phyloP scores from a whole-genome alignment of 2,888 invertebrate genomes.

The Lamproptera curius region DNA sequence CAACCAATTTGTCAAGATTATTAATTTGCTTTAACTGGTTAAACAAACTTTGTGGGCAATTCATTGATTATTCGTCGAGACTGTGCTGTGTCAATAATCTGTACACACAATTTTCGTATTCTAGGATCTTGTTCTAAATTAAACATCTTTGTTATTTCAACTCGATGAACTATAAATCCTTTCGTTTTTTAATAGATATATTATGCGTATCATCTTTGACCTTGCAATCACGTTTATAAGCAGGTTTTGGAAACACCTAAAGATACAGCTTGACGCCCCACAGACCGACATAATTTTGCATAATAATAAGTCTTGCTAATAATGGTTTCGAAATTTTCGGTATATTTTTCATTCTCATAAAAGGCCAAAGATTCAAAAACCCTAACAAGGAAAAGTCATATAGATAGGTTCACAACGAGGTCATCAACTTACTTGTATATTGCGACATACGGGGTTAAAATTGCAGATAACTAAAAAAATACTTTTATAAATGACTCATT shows the following conservation, averaged over 20 bases:
- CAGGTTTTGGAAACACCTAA: slow-evolving; percentile 45
- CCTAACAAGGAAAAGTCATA: too few relatives aligned
- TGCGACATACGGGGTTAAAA: too few relatives aligned
- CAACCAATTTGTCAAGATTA: slow-evolving; percentile 21
- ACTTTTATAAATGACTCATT: too few relatives aligned
- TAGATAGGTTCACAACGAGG: too few relatives aligned
- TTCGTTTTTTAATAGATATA: background rate
- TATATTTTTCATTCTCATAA: too few relatives aligned
- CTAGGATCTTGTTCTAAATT: background rate
- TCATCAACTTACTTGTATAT: too few relatives aligned
- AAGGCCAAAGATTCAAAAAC: too few relatives aligned
- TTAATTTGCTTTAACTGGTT: slow-evolving; percentile 11
- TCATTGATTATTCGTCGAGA: slow-evolving; percentile 8
- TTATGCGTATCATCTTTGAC: slow-evolving; percentile 46
- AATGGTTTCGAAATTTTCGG: too few relatives aligned
- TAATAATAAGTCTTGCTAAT: background rate
- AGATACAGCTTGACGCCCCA: slow-evolving; percentile 34
- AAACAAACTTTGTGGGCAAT: slow-evolving; percentile 19
- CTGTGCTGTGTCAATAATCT: slow-evolving; percentile 1
- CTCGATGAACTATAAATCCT: slow-evolving; percentile 6
- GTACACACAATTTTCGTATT: background rate
- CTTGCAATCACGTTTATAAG: slow-evolving; percentile 55
- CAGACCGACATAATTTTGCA: slow-evolving; percentile 42
- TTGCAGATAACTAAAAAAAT: too few relatives aligned
- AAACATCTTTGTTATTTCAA: too few relatives aligned